Percentiles rank a stretch among this genome's conserved stretches.
These are phyloP conservation scores for Oreocharis arfaki DNA, from an alignment of 2,113 vertebrate species.

Conservation along the genomic window DNA sequence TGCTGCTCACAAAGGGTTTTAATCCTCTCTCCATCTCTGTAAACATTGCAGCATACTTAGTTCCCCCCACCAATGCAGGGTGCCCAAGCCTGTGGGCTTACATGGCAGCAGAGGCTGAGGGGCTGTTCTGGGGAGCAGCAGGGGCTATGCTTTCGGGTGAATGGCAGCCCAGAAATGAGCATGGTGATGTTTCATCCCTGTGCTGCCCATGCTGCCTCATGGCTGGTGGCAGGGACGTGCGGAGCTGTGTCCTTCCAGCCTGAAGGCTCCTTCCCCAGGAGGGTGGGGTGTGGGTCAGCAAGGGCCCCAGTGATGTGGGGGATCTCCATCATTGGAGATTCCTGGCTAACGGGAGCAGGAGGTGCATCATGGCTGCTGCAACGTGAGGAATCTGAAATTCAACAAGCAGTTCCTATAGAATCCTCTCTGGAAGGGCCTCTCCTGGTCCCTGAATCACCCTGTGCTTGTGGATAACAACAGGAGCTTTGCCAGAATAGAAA, in stretches of 20 bases:
- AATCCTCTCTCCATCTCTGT: background rate
- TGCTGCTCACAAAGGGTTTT: background rate
- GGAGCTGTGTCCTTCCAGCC: no score
- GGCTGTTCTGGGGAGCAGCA: background rate
- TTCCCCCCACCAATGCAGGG: background rate
- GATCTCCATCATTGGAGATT: background rate
- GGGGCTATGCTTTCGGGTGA: background rate
- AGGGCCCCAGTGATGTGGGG: no score
- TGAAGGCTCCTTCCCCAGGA: no score
- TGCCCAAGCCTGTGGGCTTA: background rate
- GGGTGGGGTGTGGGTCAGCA: no score
- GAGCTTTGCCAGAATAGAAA: background rate
- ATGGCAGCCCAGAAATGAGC: background rate
- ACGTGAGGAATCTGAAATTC: background rate
- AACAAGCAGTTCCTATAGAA: background rate
- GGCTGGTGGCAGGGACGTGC: no score
- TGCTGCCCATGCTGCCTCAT: no score
- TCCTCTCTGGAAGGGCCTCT: background rate
- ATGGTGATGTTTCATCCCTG: background rate
- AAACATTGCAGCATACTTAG: background rate
- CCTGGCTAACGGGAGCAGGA: background rate
- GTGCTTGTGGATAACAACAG: background rate
- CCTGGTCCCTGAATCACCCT: background rate
- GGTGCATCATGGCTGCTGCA: background rate
- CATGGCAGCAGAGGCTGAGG: background rate